Base-by-base conservation (phyloP, 2,888 invertebrate species). In the Unio delphinus region DNA sequence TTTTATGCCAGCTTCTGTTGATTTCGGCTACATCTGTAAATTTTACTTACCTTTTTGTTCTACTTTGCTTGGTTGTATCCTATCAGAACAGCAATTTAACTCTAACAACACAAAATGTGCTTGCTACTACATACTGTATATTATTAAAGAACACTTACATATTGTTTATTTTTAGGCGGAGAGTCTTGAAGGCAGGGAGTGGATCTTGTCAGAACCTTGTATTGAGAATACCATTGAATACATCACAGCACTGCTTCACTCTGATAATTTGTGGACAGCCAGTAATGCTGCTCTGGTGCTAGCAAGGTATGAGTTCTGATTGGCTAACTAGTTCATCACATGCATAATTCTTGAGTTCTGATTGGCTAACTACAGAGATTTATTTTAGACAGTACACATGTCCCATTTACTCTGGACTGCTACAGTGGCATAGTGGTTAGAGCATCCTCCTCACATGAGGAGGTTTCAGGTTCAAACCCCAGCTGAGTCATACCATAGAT, bases 221-320 rank as follows among this genome's bases (percentile, higher is more conserved):
- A 69, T 89, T 17, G 73, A 75, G 7, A 74, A 81, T 62, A 85
- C 87, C 55, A 72, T 90, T 26, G 79, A 83, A 54, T 76, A 85
- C 69, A 78, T 88, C 60, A 87, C 88, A 7, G 67, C 79, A 23
- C 74, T 90, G 54, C 83, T 90, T 59, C 78, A 79, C 45, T 83
- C 81, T 28, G 86, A 87, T 7, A 89, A 90, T 73, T 71, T 87
- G 54, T 90, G 89, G 89, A 90, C 89, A 23, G 88, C 89, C 67
- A 90, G 90, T 73, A 90, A 90, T 81, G 89, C 89, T 26, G 89
- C 89, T 45, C 80, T 90, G 28, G 89, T 90, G 15, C 76, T 90
- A 30, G 90, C 90, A 57, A 86, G 90, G 88, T 88, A 70, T 67
- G 59, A 56, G 30, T 59, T 58, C 58, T 58, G 20, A 23, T 23